Percentiles rank a stretch among this genome's conserved stretches.
Conservation (phyloP, 2,113 vertebrate genomes). For the Syrmaticus mikado region DNA sequence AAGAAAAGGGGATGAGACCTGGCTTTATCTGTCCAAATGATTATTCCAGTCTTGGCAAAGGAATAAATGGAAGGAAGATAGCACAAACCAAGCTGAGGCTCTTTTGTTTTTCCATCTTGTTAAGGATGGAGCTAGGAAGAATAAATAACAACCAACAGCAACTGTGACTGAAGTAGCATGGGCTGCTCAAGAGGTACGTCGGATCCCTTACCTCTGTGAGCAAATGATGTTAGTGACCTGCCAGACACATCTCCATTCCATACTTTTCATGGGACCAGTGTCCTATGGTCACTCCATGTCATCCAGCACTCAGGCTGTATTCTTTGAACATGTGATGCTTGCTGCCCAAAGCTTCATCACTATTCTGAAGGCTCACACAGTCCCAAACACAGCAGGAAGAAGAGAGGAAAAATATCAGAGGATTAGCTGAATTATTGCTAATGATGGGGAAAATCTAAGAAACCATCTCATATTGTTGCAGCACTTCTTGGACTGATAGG, state of each 20-base stretch:
- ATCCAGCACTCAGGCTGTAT: background rate
- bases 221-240: background rate
- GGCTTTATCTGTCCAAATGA: background rate
- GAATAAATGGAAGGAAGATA: background rate
- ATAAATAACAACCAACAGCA: background rate
- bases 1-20: background rate
- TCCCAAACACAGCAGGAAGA: background rate
- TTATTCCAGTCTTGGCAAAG: background rate
- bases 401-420: accelerated
- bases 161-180: background rate
- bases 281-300: background rate
- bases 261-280: background rate
- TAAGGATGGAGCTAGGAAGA: background rate
- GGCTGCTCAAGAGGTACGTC: background rate
- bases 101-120: background rate
- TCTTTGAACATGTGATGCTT: background rate
- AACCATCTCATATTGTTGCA: background rate
- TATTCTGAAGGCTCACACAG: background rate
- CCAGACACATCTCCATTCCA: background rate
- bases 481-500: background rate
- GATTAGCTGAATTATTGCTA: background rate
- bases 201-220: background rate
- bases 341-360: accelerated
- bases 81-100: background rate
- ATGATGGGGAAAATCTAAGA: background rate